Base-by-base conservation (phyloP, 2,113 vertebrate species). In the Sceloporus tristichus region DNA sequence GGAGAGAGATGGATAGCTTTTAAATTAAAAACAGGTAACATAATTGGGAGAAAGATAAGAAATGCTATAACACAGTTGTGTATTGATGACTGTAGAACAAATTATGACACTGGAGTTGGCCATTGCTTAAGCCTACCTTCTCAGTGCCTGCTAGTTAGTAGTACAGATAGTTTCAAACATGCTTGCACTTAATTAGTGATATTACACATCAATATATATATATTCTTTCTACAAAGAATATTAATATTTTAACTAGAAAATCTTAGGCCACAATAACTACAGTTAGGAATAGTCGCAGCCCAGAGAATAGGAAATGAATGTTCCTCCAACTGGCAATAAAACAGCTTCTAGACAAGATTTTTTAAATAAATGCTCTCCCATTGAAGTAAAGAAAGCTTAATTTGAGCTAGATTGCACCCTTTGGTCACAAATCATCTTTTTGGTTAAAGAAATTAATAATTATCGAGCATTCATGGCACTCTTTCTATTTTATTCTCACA, bases 161-260 rank as follows among this genome's bases (percentile, higher is more conserved):
- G 59, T 3, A 66, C 1, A 85, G 74, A n/a, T 18, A n/a, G 2
- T 76, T 66, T 85, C 29, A 75, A 66, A 77, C 9, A 29, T 66
- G 25, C 29, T 48, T 18, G 27, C 23, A 18, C 56, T 65, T 85
- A 42, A 85, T 85, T 77, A 77, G 38, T 16, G 38, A 16, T 66
- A 2, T 38, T 65, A 56, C 38, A 68, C 14, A 74, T 10, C 29
- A 74, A 9, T 5, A 6, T 3, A 48, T 3, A 48, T 7, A 48
- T 10, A 48, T 77, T 66, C 56, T 27, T 78, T 3, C 56, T 11
- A 42, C 74, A 77, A 34, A 77, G 56, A 77, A 21, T 25, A 66
- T 66, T 85, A 85, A 85, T 77, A 78, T 85, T 56, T 74, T 74
- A 78, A 53, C 77, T 85, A 48, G 14, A 66, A 18, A 66, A 77